A percentile compares a stretch with the other conserved stretches of the same genome.
These are phyloP conservation scores for Drosophila ercepeae DNA, from an alignment of 1,140 invertebrate genomes.

Conservation along the genomic window DNA sequence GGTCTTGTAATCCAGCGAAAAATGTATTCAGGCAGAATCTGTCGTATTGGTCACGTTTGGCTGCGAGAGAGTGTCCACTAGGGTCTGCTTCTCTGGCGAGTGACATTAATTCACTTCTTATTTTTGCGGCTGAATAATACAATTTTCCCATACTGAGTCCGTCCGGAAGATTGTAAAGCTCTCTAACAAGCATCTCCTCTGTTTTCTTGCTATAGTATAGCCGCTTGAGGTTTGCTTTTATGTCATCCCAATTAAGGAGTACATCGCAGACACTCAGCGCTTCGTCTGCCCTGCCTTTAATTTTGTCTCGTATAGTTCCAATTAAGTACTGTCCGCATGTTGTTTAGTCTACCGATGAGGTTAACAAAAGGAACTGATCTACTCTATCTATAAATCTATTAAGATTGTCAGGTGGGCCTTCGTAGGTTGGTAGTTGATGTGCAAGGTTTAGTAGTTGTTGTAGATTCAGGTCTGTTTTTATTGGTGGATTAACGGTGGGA, in stretches of 20 bases:
- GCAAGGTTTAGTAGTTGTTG: too few species aligned
- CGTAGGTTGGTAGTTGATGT: too few species aligned
- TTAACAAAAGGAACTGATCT: conserved; percentile 6
- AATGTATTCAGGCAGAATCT: conserved; percentile 14
- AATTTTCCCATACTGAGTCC: conserved; percentile 18
- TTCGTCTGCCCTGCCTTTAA: conserved; percentile 17
- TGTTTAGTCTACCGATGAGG: conserved; percentile 13
- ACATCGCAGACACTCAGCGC: conserved; percentile 26
- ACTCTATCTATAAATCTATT: background rate
- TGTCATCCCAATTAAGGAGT: conserved; percentile 22
- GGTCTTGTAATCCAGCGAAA: conserved; percentile 17
- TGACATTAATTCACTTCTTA: conserved; percentile 1
- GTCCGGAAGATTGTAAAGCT: conserved; percentile 21
- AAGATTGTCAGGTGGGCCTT: too few species aligned
- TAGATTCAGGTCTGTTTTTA: too few species aligned
- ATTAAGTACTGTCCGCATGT: background rate
- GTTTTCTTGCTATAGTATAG: conserved; percentile 18
- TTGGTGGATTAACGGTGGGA: too few species aligned
- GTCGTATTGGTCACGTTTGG: background rate
- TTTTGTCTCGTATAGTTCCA: background rate
- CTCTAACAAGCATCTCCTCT: conserved; percentile 21
- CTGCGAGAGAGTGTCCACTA: background rate
- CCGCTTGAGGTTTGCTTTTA: conserved; percentile 13
- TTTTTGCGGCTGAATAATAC: conserved; percentile 3
- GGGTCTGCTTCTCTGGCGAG: background rate